Evolutionary conservation across 1,140 invertebrate species (phyloP).

Genomic region (Formica exsecta): DNA sequence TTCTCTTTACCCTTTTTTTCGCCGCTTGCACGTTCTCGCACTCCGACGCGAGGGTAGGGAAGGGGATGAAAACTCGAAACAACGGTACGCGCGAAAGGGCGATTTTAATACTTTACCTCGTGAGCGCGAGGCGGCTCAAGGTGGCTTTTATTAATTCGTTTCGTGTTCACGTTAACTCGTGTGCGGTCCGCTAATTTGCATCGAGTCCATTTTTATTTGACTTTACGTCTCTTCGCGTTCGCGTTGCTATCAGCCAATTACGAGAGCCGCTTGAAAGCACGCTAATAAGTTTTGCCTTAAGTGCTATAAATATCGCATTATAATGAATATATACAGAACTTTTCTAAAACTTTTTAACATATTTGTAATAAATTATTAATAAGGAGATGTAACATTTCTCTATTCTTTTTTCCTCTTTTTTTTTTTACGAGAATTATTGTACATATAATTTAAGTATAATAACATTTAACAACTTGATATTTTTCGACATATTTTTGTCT

Average conservation of each 20-base stretch:
- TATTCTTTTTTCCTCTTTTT: too few species aligned
- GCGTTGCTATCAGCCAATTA: slow-evolving; percentile 10
- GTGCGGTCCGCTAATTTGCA: slow-evolving; percentile 31
- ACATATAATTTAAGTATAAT: background rate
- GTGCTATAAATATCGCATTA: background rate
- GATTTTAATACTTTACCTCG: slow-evolving; percentile 42
- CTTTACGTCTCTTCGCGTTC: background rate
- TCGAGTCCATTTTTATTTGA: slow-evolving; percentile 22
- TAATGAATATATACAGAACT: background rate
- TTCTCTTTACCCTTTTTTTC: slow-evolving; percentile 17
- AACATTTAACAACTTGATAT: background rate
- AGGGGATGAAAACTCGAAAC: slow-evolving; percentile 24
- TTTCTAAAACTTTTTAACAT: background rate
- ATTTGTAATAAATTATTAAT: background rate
- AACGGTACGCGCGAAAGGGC: slow-evolving; percentile 16
- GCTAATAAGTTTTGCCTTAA: background rate
- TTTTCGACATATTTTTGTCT: too few species aligned
- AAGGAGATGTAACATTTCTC: background rate
- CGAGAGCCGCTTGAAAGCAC: background rate
- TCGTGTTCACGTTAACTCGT: slow-evolving; percentile 49
- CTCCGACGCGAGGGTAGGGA: background rate
- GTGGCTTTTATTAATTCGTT: slow-evolving; percentile 51
- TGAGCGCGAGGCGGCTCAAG: slow-evolving; percentile 19
- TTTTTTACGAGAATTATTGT: background rate
- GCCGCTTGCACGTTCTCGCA: slow-evolving; percentile 15